phyloP scores from a whole-genome alignment of 2,888 invertebrate genomes.

The Branchellion lobata region DNA sequence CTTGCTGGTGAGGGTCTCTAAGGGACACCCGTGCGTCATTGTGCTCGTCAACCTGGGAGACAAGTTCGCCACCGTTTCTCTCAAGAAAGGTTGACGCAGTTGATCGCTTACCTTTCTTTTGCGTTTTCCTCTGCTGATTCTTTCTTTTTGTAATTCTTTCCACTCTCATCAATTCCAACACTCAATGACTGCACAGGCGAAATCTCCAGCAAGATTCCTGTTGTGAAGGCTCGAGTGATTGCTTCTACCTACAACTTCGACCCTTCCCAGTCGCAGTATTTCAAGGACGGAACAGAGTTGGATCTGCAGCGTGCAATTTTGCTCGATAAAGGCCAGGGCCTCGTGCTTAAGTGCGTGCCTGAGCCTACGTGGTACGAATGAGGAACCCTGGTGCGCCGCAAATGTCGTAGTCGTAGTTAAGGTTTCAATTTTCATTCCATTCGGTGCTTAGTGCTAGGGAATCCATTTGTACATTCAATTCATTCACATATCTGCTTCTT shows the following conservation, averaged over 20 bases:
- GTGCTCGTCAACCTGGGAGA: slow-evolving; percentile 58
- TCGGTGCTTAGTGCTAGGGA: too few species aligned
- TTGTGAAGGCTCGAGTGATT: slow-evolving; percentile 15
- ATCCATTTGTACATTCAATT: too few species aligned
- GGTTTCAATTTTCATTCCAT: background rate
- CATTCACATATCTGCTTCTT: too few species aligned
- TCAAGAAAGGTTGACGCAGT: slow-evolving; percentile 27
- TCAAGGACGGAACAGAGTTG: slow-evolving; percentile 42
- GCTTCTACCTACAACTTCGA: slow-evolving; percentile 51
- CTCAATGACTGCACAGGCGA: too few species aligned
- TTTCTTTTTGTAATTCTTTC: too few species aligned
- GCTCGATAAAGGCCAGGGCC: slow-evolving; percentile 49
- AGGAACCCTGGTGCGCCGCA: too few species aligned
- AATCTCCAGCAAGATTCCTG: background rate
- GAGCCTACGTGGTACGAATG: background rate
- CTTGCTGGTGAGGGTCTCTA: slow-evolving; percentile 57
- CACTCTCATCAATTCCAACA: too few species aligned
- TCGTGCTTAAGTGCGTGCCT: slow-evolving; percentile 48
- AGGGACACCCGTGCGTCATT: slow-evolving; percentile 58
- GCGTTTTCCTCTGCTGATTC: too few species aligned
- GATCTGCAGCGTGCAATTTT: slow-evolving; percentile 43
- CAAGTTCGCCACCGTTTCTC: slow-evolving; percentile 44
- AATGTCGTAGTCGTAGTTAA: too few species aligned
- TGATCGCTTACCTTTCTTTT: too few species aligned
- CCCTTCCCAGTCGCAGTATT: slow-evolving; percentile 38